Evolutionary conservation across 2,797 vertebrate genomes (phyloP).

Genomic region (Acanthiza pusilla): DNA sequence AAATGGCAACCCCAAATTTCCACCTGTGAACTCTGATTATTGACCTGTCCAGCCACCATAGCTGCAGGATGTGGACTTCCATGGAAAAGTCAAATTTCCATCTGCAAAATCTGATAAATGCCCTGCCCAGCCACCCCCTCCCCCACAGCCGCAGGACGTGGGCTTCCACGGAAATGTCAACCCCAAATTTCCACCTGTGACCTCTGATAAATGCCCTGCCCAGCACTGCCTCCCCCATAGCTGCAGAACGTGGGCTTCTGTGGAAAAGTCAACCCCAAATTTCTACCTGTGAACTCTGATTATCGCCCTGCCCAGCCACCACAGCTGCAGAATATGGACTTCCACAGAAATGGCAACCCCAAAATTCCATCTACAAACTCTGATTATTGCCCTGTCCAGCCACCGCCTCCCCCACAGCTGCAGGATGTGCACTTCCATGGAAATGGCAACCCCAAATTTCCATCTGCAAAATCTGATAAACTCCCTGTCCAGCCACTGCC

Average conservation of each 20-base stretch:
- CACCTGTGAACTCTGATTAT: rapidly evolving
- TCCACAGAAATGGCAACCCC: no score
- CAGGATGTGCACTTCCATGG: rapidly evolving
- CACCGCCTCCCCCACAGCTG: rapidly evolving
- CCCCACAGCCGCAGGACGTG: rapidly evolving
- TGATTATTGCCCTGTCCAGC: rapidly evolving
- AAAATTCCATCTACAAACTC: rapidly evolving
- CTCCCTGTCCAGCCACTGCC: rapidly evolving
- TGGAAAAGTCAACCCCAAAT: no score
- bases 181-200: no score
- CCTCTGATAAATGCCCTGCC: no score
- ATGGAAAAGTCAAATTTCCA: not conserved
- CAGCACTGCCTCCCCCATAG: no score
- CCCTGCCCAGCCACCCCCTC: rapidly evolving
- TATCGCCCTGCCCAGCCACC: rapidly evolving
- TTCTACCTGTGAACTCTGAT: rapidly evolving
- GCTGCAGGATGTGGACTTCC: rapidly evolving
- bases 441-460: not conserved
- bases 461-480: rapidly evolving
- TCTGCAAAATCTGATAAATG: rapidly evolving
- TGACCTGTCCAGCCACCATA: rapidly evolving
- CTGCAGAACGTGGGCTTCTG: rapidly evolving
- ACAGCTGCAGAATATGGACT: rapidly evolving
- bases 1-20: not conserved
- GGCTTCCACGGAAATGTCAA: no score